Conservation (phyloP, 2,888 invertebrate genomes). For the Caenorhabditis doughertyi region DNA sequence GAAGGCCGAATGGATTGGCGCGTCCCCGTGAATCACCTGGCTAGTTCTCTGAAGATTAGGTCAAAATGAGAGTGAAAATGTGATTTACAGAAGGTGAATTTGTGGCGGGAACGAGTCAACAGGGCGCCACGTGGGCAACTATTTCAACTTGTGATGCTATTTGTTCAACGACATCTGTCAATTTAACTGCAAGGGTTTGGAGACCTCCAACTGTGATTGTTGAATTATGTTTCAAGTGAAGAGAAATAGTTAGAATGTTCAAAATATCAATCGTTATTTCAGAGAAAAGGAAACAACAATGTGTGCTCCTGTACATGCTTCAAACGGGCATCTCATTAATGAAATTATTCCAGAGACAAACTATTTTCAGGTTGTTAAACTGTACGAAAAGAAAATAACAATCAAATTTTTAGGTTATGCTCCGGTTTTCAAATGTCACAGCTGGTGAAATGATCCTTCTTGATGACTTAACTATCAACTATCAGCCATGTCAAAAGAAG, state of each 20-base stretch:
- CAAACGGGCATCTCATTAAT: constrained; percentile 66
- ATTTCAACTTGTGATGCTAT: constrained; percentile 66
- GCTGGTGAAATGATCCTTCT: constrained; percentile 69
- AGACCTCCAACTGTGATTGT: constrained; percentile 63
- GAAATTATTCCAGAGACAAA: constrained; percentile 69
- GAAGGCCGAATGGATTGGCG: constrained; percentile 52
- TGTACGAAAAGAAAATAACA: too few species aligned
- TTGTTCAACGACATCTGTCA: constrained; percentile 66
- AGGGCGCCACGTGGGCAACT: constrained; percentile 55
- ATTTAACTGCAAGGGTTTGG: constrained; percentile 67
- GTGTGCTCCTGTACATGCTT: constrained; percentile 68
- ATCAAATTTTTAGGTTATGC: constrained; percentile 57
- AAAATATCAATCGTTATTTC: constrained; percentile 27
- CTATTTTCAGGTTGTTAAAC: constrained; percentile 62
- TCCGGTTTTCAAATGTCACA: constrained; percentile 73
- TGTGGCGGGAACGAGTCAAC: constrained; percentile 55
- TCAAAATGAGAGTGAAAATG: background rate
- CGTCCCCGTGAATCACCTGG: constrained; percentile 65
- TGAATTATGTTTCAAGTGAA: constrained; percentile 71
- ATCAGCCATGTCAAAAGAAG: constrained; percentile 57
- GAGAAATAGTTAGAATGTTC: too few species aligned
- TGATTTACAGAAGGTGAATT: constrained; percentile 56
- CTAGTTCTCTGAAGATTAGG: constrained; percentile 19
- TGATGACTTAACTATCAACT: constrained; percentile 64
- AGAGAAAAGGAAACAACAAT: constrained; percentile 66